Conservation (phyloP, 2,888 invertebrate species). For the Octonoba sinensis region DNA sequence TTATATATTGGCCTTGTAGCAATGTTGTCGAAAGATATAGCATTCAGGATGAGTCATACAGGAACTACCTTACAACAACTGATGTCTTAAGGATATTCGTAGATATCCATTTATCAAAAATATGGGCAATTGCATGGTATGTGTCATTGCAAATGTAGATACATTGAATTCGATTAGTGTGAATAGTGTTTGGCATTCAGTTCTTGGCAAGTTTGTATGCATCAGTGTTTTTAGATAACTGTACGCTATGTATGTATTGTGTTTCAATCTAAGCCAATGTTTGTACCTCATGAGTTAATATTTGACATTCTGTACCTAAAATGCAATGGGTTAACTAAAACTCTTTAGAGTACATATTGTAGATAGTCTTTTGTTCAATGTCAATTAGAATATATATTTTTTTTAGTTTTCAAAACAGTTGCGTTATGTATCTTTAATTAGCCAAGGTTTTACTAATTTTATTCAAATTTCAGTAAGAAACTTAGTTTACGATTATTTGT, state of each 20-base stretch:
- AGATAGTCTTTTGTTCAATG: conserved; percentile 21
- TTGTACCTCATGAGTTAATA: conserved; percentile 39
- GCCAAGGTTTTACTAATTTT: neutral
- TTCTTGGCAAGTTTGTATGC: conserved; percentile 19
- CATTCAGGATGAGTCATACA: conserved; percentile 5
- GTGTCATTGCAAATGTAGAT: conserved; percentile 36
- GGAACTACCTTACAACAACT: conserved; percentile 12
- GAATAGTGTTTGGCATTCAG: conserved; percentile 32
- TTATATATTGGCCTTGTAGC: conserved; percentile 55
- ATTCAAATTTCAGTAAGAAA: neutral
- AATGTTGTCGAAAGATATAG: conserved; percentile 20
- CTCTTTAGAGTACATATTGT: conserved; percentile 27
- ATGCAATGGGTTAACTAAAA: conserved; percentile 11
- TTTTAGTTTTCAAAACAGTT: conserved; percentile 1
- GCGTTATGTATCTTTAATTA: conserved; percentile 3
- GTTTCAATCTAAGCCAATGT: conserved; percentile 34
- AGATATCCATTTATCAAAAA: neutral
- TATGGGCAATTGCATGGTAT: neutral
- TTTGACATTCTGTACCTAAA: conserved; percentile 10
- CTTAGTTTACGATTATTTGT: too few species aligned
- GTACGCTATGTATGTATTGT: conserved; percentile 45
- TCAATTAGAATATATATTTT: conserved; percentile 3
- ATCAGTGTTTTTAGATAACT: conserved; percentile 22
- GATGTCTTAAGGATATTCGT: conserved; percentile 12
- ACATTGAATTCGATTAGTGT: conserved; percentile 35